phyloP scores from a whole-genome alignment of 2,888 invertebrate genomes.

The Apamea monoglypha region DNA sequence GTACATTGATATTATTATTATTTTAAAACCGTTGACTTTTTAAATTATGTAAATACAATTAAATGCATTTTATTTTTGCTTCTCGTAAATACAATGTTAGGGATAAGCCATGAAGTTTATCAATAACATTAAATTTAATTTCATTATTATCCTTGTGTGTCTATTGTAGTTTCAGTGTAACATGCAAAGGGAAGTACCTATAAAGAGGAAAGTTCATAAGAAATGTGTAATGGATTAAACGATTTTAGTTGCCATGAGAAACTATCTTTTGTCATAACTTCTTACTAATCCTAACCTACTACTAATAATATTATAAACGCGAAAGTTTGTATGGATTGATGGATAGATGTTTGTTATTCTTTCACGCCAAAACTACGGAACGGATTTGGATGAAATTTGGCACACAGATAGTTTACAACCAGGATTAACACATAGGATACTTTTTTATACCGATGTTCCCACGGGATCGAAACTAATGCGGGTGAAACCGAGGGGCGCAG shows the following conservation, averaged over 20 bases:
- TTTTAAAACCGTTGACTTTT: background rate
- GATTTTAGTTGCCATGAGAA: background rate
- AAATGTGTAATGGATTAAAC: background rate
- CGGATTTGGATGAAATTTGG: too few relatives aligned
- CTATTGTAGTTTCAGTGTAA: background rate
- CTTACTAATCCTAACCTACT: too few relatives aligned
- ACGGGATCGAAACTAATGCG: too few relatives aligned
- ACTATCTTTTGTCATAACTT: background rate
- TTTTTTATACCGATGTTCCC: too few relatives aligned
- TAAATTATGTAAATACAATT: background rate
- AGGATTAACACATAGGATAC: too few relatives aligned
- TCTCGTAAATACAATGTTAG: background rate
- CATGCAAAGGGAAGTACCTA: background rate
- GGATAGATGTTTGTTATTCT: too few relatives aligned
- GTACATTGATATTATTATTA: background rate
- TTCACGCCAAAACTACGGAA: too few relatives aligned
- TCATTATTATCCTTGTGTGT: slow-evolving; percentile 5
- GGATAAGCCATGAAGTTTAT: background rate
- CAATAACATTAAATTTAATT: background rate
- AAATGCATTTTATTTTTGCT: background rate
- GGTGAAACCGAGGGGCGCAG: too few relatives aligned
- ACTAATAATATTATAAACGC: too few relatives aligned
- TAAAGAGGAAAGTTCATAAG: background rate
- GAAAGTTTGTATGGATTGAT: too few relatives aligned
- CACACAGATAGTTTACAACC: too few relatives aligned